Conservation (phyloP, 2,113 vertebrate genomes). For the Cariama cristata region DNA sequence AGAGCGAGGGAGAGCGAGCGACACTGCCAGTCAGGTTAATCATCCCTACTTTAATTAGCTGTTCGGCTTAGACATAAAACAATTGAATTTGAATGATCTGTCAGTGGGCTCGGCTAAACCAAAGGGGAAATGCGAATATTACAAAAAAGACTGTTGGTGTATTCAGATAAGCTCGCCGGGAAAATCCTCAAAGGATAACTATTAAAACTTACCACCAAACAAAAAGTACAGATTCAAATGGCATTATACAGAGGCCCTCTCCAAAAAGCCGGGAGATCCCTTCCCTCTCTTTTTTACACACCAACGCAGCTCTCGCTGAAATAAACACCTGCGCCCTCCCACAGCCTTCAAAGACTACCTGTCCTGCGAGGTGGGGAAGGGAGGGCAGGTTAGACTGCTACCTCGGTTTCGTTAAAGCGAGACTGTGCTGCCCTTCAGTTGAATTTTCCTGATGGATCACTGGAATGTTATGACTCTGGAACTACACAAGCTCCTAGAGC, state of each 20-base stretch:
- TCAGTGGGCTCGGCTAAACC: conserved; percentile 87
- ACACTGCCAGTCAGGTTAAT: conserved; percentile 93
- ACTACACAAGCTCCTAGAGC: not conserved
- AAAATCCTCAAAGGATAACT: conserved; percentile 85
- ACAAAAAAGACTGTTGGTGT: conserved; percentile 86
- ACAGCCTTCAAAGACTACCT: not conserved
- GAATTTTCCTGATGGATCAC: not conserved
- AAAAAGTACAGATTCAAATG: conserved; percentile 78
- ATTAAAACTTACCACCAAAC: conserved; percentile 84
- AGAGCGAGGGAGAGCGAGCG: conserved; percentile 77
- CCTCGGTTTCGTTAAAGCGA: not conserved
- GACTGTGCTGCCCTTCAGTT: not conserved
- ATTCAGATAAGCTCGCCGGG: conserved; percentile 81
- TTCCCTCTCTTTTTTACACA: conserved; percentile 17
- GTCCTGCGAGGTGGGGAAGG: not conserved
- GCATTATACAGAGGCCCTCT: conserved; percentile 65
- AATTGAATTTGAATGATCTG: conserved; percentile 91
- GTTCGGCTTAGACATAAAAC: conserved; percentile 91
- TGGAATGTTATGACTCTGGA: not conserved
- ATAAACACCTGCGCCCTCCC: conserved; percentile 8
- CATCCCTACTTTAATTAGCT: conserved; percentile 95
- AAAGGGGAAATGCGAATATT: conserved; percentile 86
- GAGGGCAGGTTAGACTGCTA: not conserved
- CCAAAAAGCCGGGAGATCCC: conserved; percentile 61
- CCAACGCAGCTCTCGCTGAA: not conserved